Base-by-base conservation (phyloP, 2,888 invertebrate genomes). In the Spilarctia lutea region DNA sequence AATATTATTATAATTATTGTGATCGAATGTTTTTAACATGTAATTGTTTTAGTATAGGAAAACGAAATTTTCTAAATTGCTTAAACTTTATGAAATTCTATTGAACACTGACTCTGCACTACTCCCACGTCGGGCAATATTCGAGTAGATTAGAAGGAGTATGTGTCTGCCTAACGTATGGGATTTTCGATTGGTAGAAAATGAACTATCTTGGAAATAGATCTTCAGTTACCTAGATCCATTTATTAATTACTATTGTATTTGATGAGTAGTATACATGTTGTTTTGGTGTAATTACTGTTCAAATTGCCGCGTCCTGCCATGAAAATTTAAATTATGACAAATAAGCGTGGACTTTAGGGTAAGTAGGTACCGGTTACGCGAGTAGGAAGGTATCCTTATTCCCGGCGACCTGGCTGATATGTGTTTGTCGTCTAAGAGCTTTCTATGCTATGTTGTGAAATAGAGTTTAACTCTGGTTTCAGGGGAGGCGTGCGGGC, bases 401-500 rank as follows among this genome's bases (percentile, higher is more conserved):
- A 75, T 70, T 69, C 79, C 76, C 66, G 78, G 76, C 79, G 80
- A 74, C 84, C 84, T 85, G 83, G 84, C 80, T 81, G 78, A 66
- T 70, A 67, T 39, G 10, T 75, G 35, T 73, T 76, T 76, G 42
- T 75, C 76, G 30, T 52, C 39, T 20, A 56, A 71, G 77, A 79
- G 75, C 65, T 35, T 33, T 42, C 13, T 66, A 77, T 79, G 48
- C 70, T 73, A 78, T 74, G 66, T 66, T 66, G 56, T 77, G 75
- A 77, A 77, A 72, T 76, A 85, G 83, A 63, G 48, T 42, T 68
- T 45, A 65, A 71, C 33, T 45, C 75, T 73, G 75, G 77, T 93
- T 94, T 33, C 94, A 95, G 95, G 90, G 65, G 91, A 91, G 94
- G 93, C 94, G 94, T 90, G 93, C 81, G 87, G 89, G 89, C 87